Evolutionary conservation across 2,888 invertebrate genomes (phyloP).

Genomic region (Amaurobius ferox): DNA sequence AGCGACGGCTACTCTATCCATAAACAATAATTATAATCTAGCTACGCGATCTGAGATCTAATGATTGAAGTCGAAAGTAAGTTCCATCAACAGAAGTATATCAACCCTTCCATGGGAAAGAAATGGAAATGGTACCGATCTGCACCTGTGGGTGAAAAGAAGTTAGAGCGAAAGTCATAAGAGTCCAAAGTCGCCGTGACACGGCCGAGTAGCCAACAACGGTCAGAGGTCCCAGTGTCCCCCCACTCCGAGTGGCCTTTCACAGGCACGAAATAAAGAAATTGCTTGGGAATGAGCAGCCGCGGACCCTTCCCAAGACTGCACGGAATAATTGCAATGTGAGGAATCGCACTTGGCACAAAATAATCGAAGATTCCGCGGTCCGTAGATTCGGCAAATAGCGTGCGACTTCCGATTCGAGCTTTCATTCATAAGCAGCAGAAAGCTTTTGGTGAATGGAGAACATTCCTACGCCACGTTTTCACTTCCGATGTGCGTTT

Average conservation of each 20-base stretch:
- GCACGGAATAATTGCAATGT: slow-evolving; percentile 17
- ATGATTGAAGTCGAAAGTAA: neutral
- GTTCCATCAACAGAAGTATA: neutral
- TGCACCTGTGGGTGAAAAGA: neutral
- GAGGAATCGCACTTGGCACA: neutral
- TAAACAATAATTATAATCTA: too few relatives aligned
- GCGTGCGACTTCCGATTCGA: neutral
- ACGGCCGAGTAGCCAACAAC: slow-evolving; percentile 53
- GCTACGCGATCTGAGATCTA: too few relatives aligned
- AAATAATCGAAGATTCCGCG: neutral
- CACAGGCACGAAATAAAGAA: slow-evolving; percentile 10
- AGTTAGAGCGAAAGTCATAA: neutral
- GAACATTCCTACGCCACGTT: too few relatives aligned
- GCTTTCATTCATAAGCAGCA: neutral
- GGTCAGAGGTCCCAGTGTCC: slow-evolving; percentile 47
- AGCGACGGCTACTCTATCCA: too few relatives aligned
- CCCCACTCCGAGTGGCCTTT: slow-evolving; percentile 4
- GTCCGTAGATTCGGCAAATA: neutral
- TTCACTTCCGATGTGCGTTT: too few relatives aligned
- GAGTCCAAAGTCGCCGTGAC: slow-evolving; percentile 17
- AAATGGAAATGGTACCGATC: neutral
- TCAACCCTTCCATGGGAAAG: neutral
- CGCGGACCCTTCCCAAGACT: slow-evolving; percentile 45
- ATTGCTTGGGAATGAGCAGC: slow-evolving; percentile 39
- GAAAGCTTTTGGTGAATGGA: too few relatives aligned